Evolutionary conservation across 1,140 invertebrate genomes (phyloP).

Genomic region (Temnothorax longispinosus): DNA sequence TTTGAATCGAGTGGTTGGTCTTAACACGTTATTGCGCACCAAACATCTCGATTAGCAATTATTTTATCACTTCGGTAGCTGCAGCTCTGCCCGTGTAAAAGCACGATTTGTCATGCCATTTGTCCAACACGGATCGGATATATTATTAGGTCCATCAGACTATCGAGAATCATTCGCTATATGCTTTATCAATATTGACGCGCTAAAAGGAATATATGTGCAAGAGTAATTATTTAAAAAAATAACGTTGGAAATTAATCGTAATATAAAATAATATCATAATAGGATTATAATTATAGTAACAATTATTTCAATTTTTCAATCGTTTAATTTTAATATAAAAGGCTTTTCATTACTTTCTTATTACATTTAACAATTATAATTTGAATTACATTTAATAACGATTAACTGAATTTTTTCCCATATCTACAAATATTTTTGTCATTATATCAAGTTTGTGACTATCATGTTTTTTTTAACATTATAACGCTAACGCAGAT

Average conservation of each 20-base stretch:
- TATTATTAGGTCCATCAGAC: neutral
- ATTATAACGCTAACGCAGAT: neutral
- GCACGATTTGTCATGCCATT: slow-evolving; percentile 25
- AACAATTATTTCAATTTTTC: neutral
- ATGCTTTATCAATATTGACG: neutral
- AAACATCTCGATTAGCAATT: slow-evolving; percentile 61
- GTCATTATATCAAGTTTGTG: neutral
- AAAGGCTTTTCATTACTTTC: neutral
- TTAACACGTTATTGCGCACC: slow-evolving; percentile 52
- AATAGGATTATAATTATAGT: neutral
- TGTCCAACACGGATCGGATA: slow-evolving; percentile 10
- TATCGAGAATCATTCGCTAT: neutral
- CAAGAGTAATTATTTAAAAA: neutral
- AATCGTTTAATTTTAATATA: neutral
- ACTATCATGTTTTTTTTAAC: neutral
- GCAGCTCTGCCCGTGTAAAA: neutral
- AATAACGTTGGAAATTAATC: neutral
- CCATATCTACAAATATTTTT: neutral
- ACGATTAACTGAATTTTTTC: neutral
- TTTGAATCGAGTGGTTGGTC: slow-evolving; percentile 56
- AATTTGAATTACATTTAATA: neutral
- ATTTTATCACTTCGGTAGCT: slow-evolving; percentile 46
- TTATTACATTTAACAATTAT: neutral
- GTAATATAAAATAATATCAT: neutral
- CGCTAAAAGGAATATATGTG: neutral